A percentile compares a stretch with the other conserved stretches of the same genome.
These are phyloP conservation scores for Spinibarbus caldwelli DNA, from an alignment of 2,797 vertebrate species.

Conservation along the genomic window DNA sequence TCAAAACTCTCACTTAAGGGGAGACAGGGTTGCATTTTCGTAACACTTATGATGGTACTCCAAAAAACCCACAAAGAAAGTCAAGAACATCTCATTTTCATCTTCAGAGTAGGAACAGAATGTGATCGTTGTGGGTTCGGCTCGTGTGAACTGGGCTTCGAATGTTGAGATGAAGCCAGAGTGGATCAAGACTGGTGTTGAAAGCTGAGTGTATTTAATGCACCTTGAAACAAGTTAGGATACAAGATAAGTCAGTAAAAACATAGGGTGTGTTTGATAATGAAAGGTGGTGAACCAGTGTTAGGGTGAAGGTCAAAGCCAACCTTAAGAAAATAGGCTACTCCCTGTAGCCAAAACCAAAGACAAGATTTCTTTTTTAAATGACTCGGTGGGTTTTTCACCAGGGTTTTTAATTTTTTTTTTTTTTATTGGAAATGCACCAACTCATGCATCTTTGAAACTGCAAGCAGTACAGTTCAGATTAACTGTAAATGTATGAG, in stretches of 20 bases:
- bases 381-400: neutral
- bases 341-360: slow-evolving; percentile 21
- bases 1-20: slow-evolving; percentile 54
- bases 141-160: neutral
- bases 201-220: slow-evolving; percentile 9
- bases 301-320: slow-evolving; percentile 17
- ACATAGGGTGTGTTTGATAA: slow-evolving; percentile 10
- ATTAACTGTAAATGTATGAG: neutral
- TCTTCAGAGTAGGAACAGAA: neutral
- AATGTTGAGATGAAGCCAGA: slow-evolving; percentile 14
- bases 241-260: neutral
- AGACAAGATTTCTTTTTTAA: neutral
- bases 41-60: slow-evolving; percentile 27
- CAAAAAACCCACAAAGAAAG: slow-evolving; percentile 20
- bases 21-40: slow-evolving; percentile 22
- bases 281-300: slow-evolving; percentile 18
- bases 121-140: neutral
- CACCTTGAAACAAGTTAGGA: neutral
- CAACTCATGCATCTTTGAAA: slow-evolving; percentile 7
- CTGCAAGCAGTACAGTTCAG: neutral
- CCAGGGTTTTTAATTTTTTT: neutral
- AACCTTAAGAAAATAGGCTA: slow-evolving; percentile 7
- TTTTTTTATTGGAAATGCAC: slow-evolving; percentile 2
- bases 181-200: neutral
- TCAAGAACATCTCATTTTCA: slow-evolving; percentile 18